phyloP scores from a whole-genome alignment of 2,797 vertebrate genomes.

The Rhinogobio ventralis region DNA sequence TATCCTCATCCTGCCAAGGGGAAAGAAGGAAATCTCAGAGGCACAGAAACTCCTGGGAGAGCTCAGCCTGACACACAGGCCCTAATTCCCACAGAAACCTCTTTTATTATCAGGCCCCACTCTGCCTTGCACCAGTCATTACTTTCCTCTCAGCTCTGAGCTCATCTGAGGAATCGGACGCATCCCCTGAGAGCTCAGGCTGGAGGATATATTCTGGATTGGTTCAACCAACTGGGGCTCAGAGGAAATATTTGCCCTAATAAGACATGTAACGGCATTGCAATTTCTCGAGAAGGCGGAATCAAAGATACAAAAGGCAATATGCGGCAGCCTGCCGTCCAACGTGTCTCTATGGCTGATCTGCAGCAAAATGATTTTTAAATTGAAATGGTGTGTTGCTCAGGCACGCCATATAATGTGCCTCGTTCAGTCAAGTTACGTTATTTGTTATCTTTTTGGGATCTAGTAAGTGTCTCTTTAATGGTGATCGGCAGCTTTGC shows the following conservation, averaged over 20 bases:
- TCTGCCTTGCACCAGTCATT: slow-evolving; percentile 82
- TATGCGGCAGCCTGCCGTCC: slow-evolving; percentile 22
- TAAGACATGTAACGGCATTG: slow-evolving; percentile 66
- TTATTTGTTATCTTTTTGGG: slow-evolving; percentile 10
- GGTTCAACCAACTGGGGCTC: slow-evolving; percentile 75
- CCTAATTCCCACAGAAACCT: slow-evolving; percentile 83
- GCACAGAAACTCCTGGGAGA: slow-evolving; percentile 80
- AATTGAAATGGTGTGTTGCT: slow-evolving; percentile 40
- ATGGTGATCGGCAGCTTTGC: slow-evolving; percentile 3
- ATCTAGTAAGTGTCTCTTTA: background rate
- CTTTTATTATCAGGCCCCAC: slow-evolving; percentile 84
- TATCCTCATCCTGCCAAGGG: slow-evolving; percentile 78
- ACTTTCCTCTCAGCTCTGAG: slow-evolving; percentile 82
- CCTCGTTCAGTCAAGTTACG: background rate
- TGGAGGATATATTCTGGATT: slow-evolving; percentile 77
- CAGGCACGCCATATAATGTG: background rate
- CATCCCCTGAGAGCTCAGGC: slow-evolving; percentile 75
- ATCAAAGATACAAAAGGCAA: slow-evolving; percentile 49
- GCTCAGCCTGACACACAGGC: slow-evolving; percentile 77
- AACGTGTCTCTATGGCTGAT: slow-evolving; percentile 6
- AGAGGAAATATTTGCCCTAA: slow-evolving; percentile 77
- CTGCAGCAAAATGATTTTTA: background rate
- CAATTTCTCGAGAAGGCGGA: slow-evolving; percentile 66
- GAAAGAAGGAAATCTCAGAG: slow-evolving; percentile 69
- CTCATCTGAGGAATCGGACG: slow-evolving; percentile 79